Base-by-base conservation (phyloP, 1,140 invertebrate species). In the Gryon sp. region DNA sequence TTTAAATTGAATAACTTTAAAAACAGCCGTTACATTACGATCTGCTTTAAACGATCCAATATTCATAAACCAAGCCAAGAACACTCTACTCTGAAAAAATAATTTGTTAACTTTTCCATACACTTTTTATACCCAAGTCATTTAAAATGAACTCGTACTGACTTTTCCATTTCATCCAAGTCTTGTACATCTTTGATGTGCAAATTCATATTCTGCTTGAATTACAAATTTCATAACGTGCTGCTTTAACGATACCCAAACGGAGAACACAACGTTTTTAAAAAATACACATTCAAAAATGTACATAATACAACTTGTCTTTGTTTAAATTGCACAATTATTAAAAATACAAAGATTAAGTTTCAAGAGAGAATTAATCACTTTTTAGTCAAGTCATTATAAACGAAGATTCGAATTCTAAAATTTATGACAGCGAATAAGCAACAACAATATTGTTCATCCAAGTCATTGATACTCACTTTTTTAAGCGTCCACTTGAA, bases 401-500 rank as follows among this genome's bases (percentile, higher is more conserved):
- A n/a, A 2, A 28, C 6, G 26, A 7, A 28, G 6, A 28, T 9
- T 9, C 7, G 26, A 9, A 9, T 28, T 7, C 26, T n/a, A 28
- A 28, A 7, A 28, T 28, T 9, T 28, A 28, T 3, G 8, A n/a
- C 6, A 7, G 26, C 2, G 26, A n/a, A 28, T 28, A 28, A 15
- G 8, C 15, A 2, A 34, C 24, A n/a, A 19, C 48, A 66, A 66
- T 45, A 55, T 38, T 36, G 45, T 46, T 36, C 40, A 26, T 38
- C 46, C 22, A 38, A 40, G 14, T 66, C 40, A 36, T 76, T 41
- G 50, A 59, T 41, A 83, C 82, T 83, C 62, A 86, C 83, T 79
- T 86, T 86, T 72, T 85, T 82, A 57, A 82, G 80, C 79, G 82
- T 79, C 84, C 83, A 84, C 72, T 83, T 86, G 76, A 84, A 85